Percentiles rank a stretch among this genome's conserved stretches.
These are phyloP conservation scores for Cotesia vestalis DNA, from an alignment of 1,140 invertebrate species.

Conservation along the genomic window DNA sequence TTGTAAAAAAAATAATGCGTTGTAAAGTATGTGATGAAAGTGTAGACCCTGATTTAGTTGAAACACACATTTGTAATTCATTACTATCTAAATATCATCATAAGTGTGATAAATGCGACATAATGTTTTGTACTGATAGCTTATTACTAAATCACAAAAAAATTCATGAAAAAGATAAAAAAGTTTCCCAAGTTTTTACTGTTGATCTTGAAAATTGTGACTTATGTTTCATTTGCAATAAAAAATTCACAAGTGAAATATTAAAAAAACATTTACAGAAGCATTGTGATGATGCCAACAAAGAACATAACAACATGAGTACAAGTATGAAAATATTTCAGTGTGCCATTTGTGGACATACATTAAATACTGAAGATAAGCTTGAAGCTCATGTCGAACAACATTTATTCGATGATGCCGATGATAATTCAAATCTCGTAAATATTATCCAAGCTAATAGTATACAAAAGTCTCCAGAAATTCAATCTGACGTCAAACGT, in stretches of 20 bases:
- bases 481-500: slow-evolving; percentile 38
- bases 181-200: slow-evolving; percentile 10
- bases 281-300: slow-evolving; percentile 60
- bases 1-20: slow-evolving; percentile 54
- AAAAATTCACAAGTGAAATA: slow-evolving; percentile 56
- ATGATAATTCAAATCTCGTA: slow-evolving; percentile 60
- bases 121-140: slow-evolving; percentile 47
- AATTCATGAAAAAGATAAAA: slow-evolving; percentile 39
- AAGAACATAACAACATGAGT: slow-evolving; percentile 49
- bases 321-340: slow-evolving; percentile 53
- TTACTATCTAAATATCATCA: slow-evolving; percentile 39
- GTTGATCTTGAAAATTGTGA: slow-evolving; percentile 31
- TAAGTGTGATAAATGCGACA: slow-evolving; percentile 49
- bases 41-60: slow-evolving; percentile 56
- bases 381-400: slow-evolving; percentile 57
- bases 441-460: slow-evolving; percentile 40
- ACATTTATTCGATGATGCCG: slow-evolving; percentile 58
- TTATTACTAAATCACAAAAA: slow-evolving; percentile 46
- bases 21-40: slow-evolving; percentile 61
- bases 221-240: slow-evolving; percentile 62
- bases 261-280: slow-evolving; percentile 62
- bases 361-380: slow-evolving; percentile 53
- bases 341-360: slow-evolving; percentile 59
- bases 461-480: slow-evolving; percentile 23
- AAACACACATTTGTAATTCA: slow-evolving; percentile 53